Base-by-base conservation (phyloP, 1,140 invertebrate species). In the Manduca sexta region DNA sequence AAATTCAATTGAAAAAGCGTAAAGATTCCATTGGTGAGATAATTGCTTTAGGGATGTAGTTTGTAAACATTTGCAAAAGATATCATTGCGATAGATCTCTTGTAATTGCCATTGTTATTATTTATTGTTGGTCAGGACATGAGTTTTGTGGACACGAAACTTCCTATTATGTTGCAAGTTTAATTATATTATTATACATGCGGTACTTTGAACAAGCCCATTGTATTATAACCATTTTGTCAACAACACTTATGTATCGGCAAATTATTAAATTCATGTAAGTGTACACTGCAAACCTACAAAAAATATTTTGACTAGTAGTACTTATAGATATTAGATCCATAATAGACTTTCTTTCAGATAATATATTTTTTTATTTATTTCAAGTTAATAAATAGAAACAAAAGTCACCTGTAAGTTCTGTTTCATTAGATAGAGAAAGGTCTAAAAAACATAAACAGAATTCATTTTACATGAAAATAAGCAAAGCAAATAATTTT, bases 161-260 rank as follows among this genome's bases (percentile, higher is more conserved):
- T 45, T 2, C 15, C 30, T 14, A 2, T 62, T 60, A 42, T 60
- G 50, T 53, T 37, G 41, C 45, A 52, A 56, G 52, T 60, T 55
- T 52, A 49, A 72, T 64, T 61, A 76, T 79, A 71, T 65, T 70
- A 65, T 60, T 64, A 70, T n/a, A n/a, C n/a, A n/a, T 74, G 75
- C 70, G 65, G 47, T 64, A 60, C 67, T 79, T 65, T n/a, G 8
- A 26, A 26, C 21, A 60, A 68, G 48, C 21, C 21, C 8, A 26
- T 12, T 34, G 38, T 34, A 34, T 30, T 51, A 43, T 45, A 45
- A 45, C 52, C 48, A 35, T 21, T 60, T 49, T 52, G 60, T 61
- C 54, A 61, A 62, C 49, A 60, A 53, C 57, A 47, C 51, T 49
- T 50, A 16, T 26, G 21, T 26, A 26, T 26, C 8, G 33, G 33